Evolutionary conservation across 2,888 invertebrate genomes (phyloP).

Genomic region (Xestia xanthographa): DNA sequence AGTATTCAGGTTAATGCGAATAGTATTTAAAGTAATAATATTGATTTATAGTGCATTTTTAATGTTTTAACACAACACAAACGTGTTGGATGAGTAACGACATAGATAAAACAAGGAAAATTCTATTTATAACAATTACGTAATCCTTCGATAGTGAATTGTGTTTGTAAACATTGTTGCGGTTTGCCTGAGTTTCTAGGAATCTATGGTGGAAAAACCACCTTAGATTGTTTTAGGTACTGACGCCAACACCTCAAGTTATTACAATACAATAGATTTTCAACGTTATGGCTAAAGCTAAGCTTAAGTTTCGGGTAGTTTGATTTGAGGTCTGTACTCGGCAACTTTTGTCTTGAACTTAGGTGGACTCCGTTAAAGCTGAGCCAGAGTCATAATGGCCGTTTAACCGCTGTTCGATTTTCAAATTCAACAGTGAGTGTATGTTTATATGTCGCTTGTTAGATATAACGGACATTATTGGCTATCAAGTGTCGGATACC

Average conservation of each 20-base stretch:
- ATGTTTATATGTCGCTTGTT: neutral
- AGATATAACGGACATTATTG: neutral
- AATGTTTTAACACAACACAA: neutral
- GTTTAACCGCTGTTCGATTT: neutral
- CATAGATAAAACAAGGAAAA: slow-evolving; percentile 5
- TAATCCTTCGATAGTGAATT: neutral
- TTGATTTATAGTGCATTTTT: neutral
- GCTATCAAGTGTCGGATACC: neutral
- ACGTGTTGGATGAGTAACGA: neutral
- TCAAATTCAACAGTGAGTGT: neutral
- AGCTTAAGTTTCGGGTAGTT: too few relatives aligned
- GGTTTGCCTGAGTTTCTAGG: neutral
- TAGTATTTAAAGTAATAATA: slow-evolving; percentile 1
- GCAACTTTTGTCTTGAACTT: neutral
- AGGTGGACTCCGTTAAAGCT: neutral
- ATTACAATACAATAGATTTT: too few relatives aligned
- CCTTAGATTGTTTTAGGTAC: neutral
- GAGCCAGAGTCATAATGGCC: neutral
- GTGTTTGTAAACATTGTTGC: neutral
- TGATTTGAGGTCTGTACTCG: too few relatives aligned
- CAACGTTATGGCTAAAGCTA: too few relatives aligned
- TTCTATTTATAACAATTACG: slow-evolving; percentile 12
- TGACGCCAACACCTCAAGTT: too few relatives aligned
- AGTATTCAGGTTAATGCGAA: slow-evolving; percentile 2
- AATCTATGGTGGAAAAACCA: neutral